Percentiles rank a stretch among this genome's conserved stretches.
Evolutionary conservation across 2,113 vertebrate species (phyloP).

Genomic region (Pteruthius melanotis): DNA sequence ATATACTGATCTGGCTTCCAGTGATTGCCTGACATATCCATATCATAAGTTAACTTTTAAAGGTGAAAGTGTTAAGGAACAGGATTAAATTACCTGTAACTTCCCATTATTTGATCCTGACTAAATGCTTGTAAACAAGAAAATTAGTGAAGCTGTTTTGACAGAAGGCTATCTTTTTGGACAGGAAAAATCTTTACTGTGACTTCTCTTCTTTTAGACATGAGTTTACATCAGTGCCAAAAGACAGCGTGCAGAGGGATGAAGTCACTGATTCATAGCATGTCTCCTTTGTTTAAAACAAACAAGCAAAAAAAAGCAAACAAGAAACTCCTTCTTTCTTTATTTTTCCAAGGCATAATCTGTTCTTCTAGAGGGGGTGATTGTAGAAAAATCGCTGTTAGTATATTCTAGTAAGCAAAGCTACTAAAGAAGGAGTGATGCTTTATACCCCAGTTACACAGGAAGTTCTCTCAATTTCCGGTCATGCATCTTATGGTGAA

Average conservation of each 20-base stretch:
- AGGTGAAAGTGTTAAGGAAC: not conserved
- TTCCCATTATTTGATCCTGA: not conserved
- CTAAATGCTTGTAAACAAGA: not conserved
- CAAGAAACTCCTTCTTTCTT: not conserved
- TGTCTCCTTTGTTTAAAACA: constrained; percentile 19
- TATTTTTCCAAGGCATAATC: not conserved
- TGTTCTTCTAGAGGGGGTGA: not conserved
- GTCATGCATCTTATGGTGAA: not conserved
- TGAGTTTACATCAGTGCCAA: not conserved
- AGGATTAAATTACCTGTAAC: not conserved
- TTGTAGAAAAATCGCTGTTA: not conserved
- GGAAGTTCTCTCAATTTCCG: not conserved
- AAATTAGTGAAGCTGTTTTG: not conserved
- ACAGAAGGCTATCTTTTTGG: not conserved
- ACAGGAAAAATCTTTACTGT: not conserved
- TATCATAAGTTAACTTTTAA: not conserved
- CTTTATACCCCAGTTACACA: not conserved
- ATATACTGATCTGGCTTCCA: not conserved
- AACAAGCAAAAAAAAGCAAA: not conserved
- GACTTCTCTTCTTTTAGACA: not conserved
- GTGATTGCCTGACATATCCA: not conserved
- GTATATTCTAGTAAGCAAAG: not conserved
- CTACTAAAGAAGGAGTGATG: not conserved
- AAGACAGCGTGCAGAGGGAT: not conserved
- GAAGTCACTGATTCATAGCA: not conserved